A percentile compares a stretch with the other conserved stretches of the same genome.
These are phyloP conservation scores for Hypothenemus hampei DNA, from an alignment of 1,140 invertebrate species.

Conservation along the genomic window DNA sequence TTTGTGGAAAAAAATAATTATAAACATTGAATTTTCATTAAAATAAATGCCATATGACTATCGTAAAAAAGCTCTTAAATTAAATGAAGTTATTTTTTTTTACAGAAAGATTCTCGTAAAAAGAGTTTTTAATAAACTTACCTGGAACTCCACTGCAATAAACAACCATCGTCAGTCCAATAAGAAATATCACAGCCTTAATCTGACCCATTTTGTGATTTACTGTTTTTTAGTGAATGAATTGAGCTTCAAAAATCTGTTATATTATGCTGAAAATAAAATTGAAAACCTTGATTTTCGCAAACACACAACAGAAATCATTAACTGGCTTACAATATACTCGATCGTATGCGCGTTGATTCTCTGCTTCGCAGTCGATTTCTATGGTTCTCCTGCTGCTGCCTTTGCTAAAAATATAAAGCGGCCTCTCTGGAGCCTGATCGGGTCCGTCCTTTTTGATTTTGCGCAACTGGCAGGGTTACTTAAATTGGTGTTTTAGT, in stretches of 20 bases:
- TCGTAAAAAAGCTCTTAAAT: too few species aligned
- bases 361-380: slow-evolving; percentile 21
- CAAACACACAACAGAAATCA: background rate
- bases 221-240: background rate
- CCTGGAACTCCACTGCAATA: slow-evolving; percentile 27
- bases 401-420: slow-evolving; percentile 23
- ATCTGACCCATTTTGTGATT: slow-evolving; percentile 25
- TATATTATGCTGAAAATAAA: background rate
- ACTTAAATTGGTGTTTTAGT: too few species aligned
- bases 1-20: too few species aligned
- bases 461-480: slow-evolving; percentile 12
- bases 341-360: slow-evolving; percentile 19
- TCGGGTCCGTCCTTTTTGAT: slow-evolving; percentile 6
- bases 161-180: slow-evolving; percentile 21
- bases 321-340: background rate
- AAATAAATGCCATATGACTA: too few species aligned
- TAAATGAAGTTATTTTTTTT: too few species aligned
- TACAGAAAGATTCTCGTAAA: too few species aligned
- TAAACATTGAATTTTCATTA: too few species aligned
- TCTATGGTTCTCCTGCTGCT: background rate
- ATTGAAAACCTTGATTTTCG: background rate
- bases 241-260: background rate
- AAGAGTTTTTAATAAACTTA: too few species aligned
- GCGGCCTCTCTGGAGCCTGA: slow-evolving; percentile 5
- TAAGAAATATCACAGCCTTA: slow-evolving; percentile 27